These are phyloP conservation scores for Drosophila gunungcola DNA, from an alignment of 1,140 invertebrate species.

Conservation along the genomic window DNA sequence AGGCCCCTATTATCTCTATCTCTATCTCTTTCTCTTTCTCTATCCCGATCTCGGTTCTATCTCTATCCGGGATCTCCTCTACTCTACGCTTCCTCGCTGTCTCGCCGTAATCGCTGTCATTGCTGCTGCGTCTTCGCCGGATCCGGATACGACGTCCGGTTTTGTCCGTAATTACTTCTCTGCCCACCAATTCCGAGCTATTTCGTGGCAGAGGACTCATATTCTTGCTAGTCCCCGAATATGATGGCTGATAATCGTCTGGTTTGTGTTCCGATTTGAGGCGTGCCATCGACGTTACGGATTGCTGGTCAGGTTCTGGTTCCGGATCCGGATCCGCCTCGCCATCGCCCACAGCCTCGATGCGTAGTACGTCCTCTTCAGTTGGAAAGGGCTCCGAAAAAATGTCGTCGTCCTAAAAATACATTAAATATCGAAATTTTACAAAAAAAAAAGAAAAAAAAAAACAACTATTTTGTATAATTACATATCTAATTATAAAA, in stretches of 20 bases:
- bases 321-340: conserved; percentile 38
- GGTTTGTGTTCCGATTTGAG: neutral
- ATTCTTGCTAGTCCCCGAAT: neutral
- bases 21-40: neutral
- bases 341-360: conserved; percentile 1
- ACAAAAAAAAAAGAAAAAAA: too few relatives aligned
- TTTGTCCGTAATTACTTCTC: neutral
- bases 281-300: neutral
- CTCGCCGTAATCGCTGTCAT: conserved; percentile 10
- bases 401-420: conserved; percentile 56
- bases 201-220: neutral
- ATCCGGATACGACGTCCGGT: neutral
- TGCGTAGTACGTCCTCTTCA: conserved; percentile 53
- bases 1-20: neutral
- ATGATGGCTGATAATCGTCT: neutral
- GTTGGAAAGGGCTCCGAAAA: conserved; percentile 36
- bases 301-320: neutral
- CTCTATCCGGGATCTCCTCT: conserved; percentile 2
- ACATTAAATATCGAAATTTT: neutral
- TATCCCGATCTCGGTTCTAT: neutral
- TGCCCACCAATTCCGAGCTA: neutral
- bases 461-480: too few relatives aligned
- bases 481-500: too few relatives aligned
- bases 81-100: neutral
- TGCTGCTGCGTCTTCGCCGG: conserved; percentile 2